Percentiles rank a stretch among this genome's conserved stretches.
Evolutionary conservation across 2,888 invertebrate genomes (phyloP).

Genomic region (Drosophila meridionalis): DNA sequence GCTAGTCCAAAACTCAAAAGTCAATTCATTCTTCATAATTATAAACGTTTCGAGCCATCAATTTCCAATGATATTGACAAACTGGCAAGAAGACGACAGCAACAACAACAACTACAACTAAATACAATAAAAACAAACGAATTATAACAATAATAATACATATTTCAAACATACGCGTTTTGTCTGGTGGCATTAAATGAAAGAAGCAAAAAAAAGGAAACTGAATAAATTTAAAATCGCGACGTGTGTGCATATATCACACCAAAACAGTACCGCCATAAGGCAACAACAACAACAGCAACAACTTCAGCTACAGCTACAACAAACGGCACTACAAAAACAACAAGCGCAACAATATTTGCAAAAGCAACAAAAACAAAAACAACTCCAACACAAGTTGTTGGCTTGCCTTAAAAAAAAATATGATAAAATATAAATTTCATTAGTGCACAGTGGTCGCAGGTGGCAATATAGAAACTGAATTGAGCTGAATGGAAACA

Average conservation of each 20-base stretch:
- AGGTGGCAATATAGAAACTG: neutral
- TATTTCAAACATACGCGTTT: conserved; percentile 58
- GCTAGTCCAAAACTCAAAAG: conserved; percentile 29
- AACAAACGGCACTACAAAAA: conserved; percentile 6
- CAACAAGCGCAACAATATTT: conserved; percentile 29
- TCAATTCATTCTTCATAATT: conserved; percentile 49
- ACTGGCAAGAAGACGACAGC: conserved; percentile 11
- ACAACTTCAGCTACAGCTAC: conserved; percentile 18
- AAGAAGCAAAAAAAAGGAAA: conserved; percentile 44
- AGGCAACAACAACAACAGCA: conserved; percentile 26
- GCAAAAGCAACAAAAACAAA: conserved; percentile 24
- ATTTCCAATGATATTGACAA: conserved; percentile 25
- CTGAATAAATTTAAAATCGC: conserved; percentile 72
- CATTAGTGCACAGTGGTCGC: conserved; percentile 64
- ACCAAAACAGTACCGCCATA: conserved; percentile 53
- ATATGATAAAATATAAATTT: conserved; percentile 39
- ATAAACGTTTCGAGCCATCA: conserved; percentile 53
- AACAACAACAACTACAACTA: conserved; percentile 21
- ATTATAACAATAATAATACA: conserved; percentile 57
- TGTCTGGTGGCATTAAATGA: conserved; percentile 43
- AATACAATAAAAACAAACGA: conserved; percentile 15
- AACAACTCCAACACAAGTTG: conserved; percentile 36
- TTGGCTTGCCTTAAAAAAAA: conserved; percentile 39
- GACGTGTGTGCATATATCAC: conserved; percentile 71
- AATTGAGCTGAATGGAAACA: neutral